phyloP scores from a whole-genome alignment of 2,888 invertebrate genomes.

The Drosophila mettleri region DNA sequence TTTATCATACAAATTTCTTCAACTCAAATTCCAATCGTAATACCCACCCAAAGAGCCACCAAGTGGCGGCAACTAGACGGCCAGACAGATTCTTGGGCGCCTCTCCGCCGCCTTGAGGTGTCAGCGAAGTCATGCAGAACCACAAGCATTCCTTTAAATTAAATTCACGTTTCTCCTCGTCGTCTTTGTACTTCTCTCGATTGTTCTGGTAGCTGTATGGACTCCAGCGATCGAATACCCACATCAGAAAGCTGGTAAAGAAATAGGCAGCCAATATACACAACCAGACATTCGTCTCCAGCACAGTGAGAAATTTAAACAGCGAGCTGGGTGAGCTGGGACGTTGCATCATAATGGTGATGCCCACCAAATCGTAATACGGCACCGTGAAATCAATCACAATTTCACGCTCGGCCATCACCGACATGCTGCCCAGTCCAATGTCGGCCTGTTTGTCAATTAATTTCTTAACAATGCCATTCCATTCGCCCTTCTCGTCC shows the following conservation, averaged over 20 bases:
- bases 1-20: neutral
- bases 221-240: constrained; percentile 98
- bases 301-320: constrained; percentile 97
- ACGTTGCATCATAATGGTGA: constrained; percentile 97
- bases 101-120: constrained; percentile 97
- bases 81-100: constrained; percentile 98
- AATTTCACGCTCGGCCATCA: constrained; percentile 98
- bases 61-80: constrained; percentile 97
- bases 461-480: constrained; percentile 92
- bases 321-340: constrained; percentile 95
- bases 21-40: neutral
- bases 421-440: constrained; percentile 96
- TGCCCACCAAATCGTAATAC: constrained; percentile 98
- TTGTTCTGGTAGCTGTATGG: constrained; percentile 99
- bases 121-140: constrained; percentile 99
- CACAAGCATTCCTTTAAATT: constrained; percentile 98
- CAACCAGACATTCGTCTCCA: constrained; percentile 98
- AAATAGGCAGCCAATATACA: constrained; percentile 98
- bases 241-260: constrained; percentile 97
- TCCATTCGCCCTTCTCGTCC: constrained; percentile 94
- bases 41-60: constrained; percentile 97
- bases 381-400: constrained; percentile 99
- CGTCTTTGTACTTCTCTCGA: constrained; percentile 95
- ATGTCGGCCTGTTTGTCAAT: constrained; percentile 96
- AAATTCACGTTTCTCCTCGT: constrained; percentile 97